phyloP scores from a whole-genome alignment of 2,888 invertebrate genomes.

The Apodemia mormo region DNA sequence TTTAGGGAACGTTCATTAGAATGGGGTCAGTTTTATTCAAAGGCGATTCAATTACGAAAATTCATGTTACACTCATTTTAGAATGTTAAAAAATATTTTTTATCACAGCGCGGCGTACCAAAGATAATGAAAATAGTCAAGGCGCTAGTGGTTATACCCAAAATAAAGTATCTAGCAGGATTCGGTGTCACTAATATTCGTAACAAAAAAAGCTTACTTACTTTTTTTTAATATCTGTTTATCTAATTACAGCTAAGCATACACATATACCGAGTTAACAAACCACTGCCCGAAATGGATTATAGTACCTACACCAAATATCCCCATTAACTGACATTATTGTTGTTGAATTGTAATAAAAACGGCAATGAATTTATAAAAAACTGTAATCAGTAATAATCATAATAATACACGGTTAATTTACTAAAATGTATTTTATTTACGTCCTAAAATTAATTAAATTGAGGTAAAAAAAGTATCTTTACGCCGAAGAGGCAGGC shows the following conservation, averaged over 20 bases:
- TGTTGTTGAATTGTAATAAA: conserved; percentile 1
- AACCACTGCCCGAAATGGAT: neutral
- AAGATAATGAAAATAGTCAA: no score
- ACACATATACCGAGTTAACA: neutral
- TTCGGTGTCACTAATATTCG: no score
- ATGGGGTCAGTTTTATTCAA: no score
- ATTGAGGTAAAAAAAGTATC: no score
- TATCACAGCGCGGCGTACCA: no score
- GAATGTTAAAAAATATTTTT: no score
- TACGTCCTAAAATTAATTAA: neutral
- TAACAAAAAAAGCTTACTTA: neutral
- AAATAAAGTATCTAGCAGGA: no score
- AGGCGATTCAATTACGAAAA: no score
- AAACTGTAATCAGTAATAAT: neutral
- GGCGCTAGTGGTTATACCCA: no score
- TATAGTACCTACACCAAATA: neutral
- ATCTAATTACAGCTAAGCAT: neutral
- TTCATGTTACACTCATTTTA: no score
- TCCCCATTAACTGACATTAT: neutral
- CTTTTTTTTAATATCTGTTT: neutral
- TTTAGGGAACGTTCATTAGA: no score
- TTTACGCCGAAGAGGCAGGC: no score
- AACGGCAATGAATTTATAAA: neutral
- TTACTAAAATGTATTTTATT: conserved; percentile 11
- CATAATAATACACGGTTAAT: conserved; percentile 11